phyloP scores from a whole-genome alignment of 1,140 invertebrate species.

The Paramacrobiotus metropolitanus region DNA sequence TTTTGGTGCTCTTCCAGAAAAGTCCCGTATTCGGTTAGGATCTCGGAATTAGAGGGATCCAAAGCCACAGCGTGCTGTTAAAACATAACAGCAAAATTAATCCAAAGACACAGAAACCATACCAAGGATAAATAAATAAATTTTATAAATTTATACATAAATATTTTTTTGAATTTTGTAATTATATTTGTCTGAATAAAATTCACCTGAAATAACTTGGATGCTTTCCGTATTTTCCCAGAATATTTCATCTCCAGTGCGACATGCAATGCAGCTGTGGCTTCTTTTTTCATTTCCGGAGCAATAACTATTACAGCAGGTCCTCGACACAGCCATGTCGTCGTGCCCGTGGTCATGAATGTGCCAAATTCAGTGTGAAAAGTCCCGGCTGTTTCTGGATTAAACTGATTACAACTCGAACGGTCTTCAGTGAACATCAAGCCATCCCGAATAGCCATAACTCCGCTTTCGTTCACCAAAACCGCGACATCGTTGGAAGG shows the following conservation, averaged over 20 bases:
- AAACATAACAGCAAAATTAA: not conserved
- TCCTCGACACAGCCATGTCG: not conserved
- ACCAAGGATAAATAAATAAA: not conserved
- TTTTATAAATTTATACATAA: not conserved
- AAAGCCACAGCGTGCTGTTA: conserved; percentile 65
- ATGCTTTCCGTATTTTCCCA: conserved; percentile 60
- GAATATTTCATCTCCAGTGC: conserved; percentile 54
- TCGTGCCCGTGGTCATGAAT: not conserved
- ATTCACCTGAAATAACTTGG: conserved; percentile 44
- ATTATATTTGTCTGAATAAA: not conserved
- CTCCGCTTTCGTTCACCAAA: no score
- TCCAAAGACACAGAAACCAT: not conserved
- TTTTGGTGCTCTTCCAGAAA: conserved; percentile 63
- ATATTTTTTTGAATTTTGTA: not conserved
- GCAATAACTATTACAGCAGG: not conserved
- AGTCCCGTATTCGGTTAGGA: conserved; percentile 74
- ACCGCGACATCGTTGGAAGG: no score
- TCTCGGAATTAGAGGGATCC: conserved; percentile 68
- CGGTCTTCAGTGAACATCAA: no score
- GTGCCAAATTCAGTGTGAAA: not conserved
- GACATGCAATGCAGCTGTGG: conserved; percentile 50
- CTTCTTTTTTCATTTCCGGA: conserved; percentile 30
- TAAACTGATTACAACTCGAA: no score
- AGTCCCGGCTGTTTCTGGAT: not conserved
- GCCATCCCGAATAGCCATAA: no score